These are phyloP conservation scores for Notarius quadriscutis DNA, from an alignment of 2,113 vertebrate genomes.

Conservation along the genomic window DNA sequence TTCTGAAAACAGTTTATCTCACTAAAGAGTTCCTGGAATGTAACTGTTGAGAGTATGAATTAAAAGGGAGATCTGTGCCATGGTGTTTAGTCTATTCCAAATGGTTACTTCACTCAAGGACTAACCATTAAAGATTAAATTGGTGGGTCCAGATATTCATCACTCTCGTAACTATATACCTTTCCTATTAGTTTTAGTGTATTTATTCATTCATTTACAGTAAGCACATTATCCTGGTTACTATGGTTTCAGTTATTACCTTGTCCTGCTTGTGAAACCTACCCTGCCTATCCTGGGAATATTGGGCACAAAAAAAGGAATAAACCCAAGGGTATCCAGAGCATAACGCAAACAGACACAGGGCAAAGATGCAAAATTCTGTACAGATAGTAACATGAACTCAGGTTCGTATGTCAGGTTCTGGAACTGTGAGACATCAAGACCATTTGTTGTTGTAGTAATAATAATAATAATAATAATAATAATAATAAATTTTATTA, in stretches of 20 bases:
- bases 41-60: neutral
- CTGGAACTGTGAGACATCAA: neutral
- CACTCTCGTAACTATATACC: neutral
- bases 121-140: neutral
- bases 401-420: neutral
- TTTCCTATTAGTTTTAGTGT: neutral
- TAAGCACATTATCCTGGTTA: neutral
- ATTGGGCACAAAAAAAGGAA: neutral
- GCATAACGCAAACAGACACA: neutral
- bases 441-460: neutral
- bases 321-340: no score
- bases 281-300: neutral
- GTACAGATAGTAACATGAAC: neutral
- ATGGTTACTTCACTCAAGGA: neutral
- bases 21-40: neutral
- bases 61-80: neutral
- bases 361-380: neutral
- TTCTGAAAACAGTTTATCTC: slow-evolving; percentile 2
- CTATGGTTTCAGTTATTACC: neutral
- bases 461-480: no score
- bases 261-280: neutral
- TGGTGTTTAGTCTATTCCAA: neutral
- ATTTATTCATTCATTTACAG: neutral
- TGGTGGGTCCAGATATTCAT: neutral
- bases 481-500: no score